phyloP scores from a whole-genome alignment of 2,888 invertebrate species.

The Didymodactylos carnosus region DNA sequence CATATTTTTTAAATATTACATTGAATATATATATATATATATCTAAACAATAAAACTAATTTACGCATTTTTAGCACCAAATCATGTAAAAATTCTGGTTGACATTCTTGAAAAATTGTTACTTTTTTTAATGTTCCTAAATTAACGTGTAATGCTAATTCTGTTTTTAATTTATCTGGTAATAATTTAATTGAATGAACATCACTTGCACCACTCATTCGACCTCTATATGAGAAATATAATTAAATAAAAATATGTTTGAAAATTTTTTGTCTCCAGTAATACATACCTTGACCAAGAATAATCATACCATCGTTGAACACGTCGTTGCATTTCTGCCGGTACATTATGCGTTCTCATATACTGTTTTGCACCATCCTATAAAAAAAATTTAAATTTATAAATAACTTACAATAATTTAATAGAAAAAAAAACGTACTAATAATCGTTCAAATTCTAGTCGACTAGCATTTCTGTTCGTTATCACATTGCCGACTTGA shows the following conservation, averaged over 20 bases:
- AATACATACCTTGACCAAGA: conserved; percentile 69
- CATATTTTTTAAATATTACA: too few relatives aligned
- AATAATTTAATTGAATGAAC: conserved; percentile 77
- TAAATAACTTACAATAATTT: not conserved
- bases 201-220: conserved; percentile 83
- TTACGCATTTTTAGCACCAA: conserved; percentile 91
- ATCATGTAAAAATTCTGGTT: conserved; percentile 87
- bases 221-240: too few relatives aligned
- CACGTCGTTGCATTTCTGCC: conserved; percentile 79
- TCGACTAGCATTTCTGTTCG: conserved; percentile 81
- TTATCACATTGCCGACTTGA: conserved; percentile 90
- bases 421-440: conserved; percentile 31
- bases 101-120: conserved; percentile 82
- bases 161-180: conserved; percentile 86
- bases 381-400: conserved; percentile 1
- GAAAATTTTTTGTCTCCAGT: too few relatives aligned
- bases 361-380: conserved; percentile 82
- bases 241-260: too few relatives aligned
- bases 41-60: too few relatives aligned
- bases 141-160: conserved; percentile 81
- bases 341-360: conserved; percentile 94
- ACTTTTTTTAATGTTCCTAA: conserved; percentile 81
- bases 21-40: too few relatives aligned
- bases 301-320: conserved; percentile 88
- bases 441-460: conserved; percentile 77